Percentiles rank a stretch among this genome's conserved stretches.
Evolutionary conservation across 1,140 invertebrate species (phyloP).

Genomic region (Drosophila sp.): DNA sequence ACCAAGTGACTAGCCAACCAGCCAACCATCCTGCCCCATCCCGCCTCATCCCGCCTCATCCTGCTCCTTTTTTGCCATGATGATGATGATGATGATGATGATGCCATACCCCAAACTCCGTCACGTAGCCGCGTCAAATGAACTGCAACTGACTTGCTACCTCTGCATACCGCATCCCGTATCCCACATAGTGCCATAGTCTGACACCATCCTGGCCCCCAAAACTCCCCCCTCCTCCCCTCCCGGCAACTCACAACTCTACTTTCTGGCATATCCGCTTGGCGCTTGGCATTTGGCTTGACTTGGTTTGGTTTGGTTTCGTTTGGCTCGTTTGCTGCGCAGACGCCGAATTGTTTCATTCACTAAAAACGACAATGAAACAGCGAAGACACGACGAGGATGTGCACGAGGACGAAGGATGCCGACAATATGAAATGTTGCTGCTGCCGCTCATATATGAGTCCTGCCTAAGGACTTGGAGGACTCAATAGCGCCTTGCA

Average conservation of each 20-base stretch:
- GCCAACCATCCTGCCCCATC: not conserved
- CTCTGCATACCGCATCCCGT: conserved; percentile 13
- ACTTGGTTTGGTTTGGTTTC: no score
- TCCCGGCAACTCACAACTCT: no score
- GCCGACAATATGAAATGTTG: not conserved
- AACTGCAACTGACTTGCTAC: conserved; percentile 54
- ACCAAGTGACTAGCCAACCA: not conserved
- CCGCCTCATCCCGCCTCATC: not conserved
- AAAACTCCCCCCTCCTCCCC: not conserved
- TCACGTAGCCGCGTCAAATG: conserved; percentile 55
- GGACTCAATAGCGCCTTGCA: conserved; percentile 66
- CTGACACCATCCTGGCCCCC: not conserved
- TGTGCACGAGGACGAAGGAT: conserved; percentile 1
- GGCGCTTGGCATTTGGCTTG: conserved; percentile 1
- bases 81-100: no score
- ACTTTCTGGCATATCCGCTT: not conserved
- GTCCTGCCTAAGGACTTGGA: conserved; percentile 28
- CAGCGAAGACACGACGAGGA: not conserved
- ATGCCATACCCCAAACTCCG: conserved; percentile 29
- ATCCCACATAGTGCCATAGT: no score
- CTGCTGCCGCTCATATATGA: conserved; percentile 38
- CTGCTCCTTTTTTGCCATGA: no score
- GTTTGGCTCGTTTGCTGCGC: not conserved
- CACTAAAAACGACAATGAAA: conserved; percentile 46
- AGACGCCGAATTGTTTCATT: conserved; percentile 36